phyloP scores from a whole-genome alignment of 2,888 invertebrate species.

The Thecophora atra region DNA sequence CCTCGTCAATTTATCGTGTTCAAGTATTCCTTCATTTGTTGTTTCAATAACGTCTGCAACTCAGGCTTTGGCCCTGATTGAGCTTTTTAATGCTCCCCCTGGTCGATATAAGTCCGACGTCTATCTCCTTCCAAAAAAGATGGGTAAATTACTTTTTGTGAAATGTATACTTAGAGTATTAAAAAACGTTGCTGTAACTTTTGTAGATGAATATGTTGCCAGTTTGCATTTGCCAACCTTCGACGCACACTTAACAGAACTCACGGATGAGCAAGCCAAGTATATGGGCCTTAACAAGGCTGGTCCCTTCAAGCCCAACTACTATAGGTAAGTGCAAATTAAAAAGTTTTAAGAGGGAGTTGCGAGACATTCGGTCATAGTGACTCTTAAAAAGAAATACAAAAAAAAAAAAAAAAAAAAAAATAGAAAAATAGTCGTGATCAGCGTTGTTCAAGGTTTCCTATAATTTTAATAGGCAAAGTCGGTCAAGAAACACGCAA shows the following conservation, averaged over 20 bases:
- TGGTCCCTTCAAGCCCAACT: constrained; percentile 98
- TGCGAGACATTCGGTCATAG: too few relatives aligned
- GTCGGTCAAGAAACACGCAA: too few relatives aligned
- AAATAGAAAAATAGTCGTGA: too few relatives aligned
- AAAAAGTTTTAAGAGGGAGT: constrained; percentile 6
- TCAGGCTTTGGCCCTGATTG: constrained; percentile 95
- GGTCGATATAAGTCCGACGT: constrained; percentile 97
- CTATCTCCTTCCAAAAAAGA: constrained; percentile 96
- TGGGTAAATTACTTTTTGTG: constrained; percentile 73
- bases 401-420: too few relatives aligned
- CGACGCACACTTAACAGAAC: constrained; percentile 96
- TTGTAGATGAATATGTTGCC: constrained; percentile 90
- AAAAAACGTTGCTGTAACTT: not conserved
- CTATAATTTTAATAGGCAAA: too few relatives aligned
- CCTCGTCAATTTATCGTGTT: constrained; percentile 95
- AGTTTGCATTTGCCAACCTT: constrained; percentile 96
- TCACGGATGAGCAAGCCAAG: constrained; percentile 96
- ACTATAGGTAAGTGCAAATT: constrained; percentile 78
- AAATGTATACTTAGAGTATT: not conserved
- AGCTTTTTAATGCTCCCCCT: constrained; percentile 93
- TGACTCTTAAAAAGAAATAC: too few relatives aligned
- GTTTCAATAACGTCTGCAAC: constrained; percentile 98
- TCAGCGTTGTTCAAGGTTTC: too few relatives aligned
- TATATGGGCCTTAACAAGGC: constrained; percentile 97
- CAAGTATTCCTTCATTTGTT: constrained; percentile 96